Base-by-base conservation (phyloP, 2,797 vertebrate species). In the Myotis myotis region DNA sequence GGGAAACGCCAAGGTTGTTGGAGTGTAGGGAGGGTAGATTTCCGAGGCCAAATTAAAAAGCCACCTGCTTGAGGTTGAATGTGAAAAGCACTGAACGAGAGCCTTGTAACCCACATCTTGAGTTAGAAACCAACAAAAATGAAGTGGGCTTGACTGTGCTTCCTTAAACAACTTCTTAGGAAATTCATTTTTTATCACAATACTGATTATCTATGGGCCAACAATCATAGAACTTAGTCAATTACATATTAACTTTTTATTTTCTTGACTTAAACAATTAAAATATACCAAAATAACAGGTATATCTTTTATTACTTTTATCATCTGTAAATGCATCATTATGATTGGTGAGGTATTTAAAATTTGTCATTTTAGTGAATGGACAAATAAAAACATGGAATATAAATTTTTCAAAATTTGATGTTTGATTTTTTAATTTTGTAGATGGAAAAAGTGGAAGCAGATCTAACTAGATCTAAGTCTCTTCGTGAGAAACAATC, bases 381-480 rank as follows among this genome's bases (percentile, higher is more conserved):
- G 11, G 49, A 28, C 17, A 78, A 41, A 47, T 49, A 91, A 75
- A 86, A 75, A 62, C 33, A 17, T 44, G 49, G 70, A 70, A 64
- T 53, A 70, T 0, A 28, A 13, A 36, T 79, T 60, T 87, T 74
- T 87, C 74, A 38, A 92, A 94, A 93, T 97, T 96, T 97, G 98
- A 94, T 96, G 98, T 98, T 99, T 98, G 92, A 97, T 98, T 98
- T 97, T 96, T 96, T 96, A n/a, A 92, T 91, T 93, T 80, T 96
- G 99, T 96, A 99, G 99, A 99, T 99, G 99, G 99, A 99, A 98
- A 99, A 98, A 89, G 99, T 99, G 41, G 99, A 99, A 97, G 98
- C 98, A 89, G 99, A 99, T 98, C 98, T 99, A 94, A 98, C 96
- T 81, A 98, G 98, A 95, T 99, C 99, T 95, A 99, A 99, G 98